Evolutionary conservation across 2,888 invertebrate species (phyloP), one percentile per base, ranked within the genome.

Genomic region (Unio delphinus): DNA sequence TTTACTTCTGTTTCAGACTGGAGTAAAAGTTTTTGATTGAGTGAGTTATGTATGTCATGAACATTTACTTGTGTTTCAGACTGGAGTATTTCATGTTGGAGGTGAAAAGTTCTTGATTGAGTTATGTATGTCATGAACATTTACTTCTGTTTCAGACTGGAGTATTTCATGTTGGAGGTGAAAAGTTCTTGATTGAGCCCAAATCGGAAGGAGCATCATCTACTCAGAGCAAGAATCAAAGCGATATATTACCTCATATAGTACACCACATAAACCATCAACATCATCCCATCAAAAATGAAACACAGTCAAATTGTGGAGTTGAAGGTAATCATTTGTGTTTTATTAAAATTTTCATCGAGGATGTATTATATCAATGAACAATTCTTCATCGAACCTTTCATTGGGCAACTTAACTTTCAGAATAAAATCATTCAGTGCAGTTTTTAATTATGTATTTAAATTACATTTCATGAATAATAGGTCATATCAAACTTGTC

Each of bases 71-170:
- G 30, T 67, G 55, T 83, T 82, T 72, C 81, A 84, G 84, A 77
- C 76, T 54, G 84, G 83, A 45, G 71, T 73, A 56, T 79, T 84
- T 70, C 74, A 76, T 71, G 68, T 75, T 63, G 73, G 75, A 67
- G 83, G 81, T 64, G 78, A 80, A 69, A 75, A 80, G 67, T 84
- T 81, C 76, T 70, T 80, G 59, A 79, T 84, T 68, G 80, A 83
- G 74, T n/a, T n/a, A n/a, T n/a, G n/a, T n/a, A n/a, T n/a, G n/a
- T n/a, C n/a, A n/a, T n/a, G n/a, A n/a, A 45, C 11, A 11, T 75
- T 67, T 73, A 60, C 68, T 64, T 67, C 30, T 67, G 55, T 83
- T 82, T 72, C 81, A 84, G 84, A 77, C 76, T 54, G 84, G 83
- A 45, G 71, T 73, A 56, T 79, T 84, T 70, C 74, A 76, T 71